Evolutionary conservation across 2,113 vertebrate species (phyloP).

Genomic region (rat (Rattus norvegicus)): DNA sequence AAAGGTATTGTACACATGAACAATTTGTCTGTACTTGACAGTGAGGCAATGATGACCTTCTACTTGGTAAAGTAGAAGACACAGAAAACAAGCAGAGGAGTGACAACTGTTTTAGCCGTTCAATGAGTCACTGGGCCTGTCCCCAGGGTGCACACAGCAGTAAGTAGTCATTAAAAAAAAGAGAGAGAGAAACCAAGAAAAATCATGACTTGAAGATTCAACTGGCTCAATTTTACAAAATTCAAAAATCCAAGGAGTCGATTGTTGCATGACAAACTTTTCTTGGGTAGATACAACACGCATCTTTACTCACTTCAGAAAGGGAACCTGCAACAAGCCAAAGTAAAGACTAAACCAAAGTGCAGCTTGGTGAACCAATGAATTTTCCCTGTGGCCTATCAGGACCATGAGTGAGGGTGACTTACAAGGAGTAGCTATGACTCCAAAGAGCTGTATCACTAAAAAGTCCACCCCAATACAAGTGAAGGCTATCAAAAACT

Average conservation of each 20-base stretch:
- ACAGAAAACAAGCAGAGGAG: neutral
- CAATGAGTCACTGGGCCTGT: neutral
- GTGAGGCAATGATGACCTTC: neutral
- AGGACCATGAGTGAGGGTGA: neutral
- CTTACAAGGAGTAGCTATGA: neutral
- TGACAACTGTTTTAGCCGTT: neutral
- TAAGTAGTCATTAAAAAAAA: neutral
- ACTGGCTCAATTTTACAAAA: conserved; percentile 3
- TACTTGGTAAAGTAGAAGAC: neutral
- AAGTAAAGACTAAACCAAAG: neutral
- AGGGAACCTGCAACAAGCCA: neutral
- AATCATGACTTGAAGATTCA: neutral
- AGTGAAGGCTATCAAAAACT: neutral
- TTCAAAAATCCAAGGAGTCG: neutral
- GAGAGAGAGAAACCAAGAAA: conserved; percentile 22
- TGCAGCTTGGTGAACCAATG: neutral
- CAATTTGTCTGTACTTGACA: neutral
- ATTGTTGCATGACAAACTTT: neutral
- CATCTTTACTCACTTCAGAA: neutral
- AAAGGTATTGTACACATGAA: neutral
- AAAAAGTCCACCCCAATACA: too few species aligned
- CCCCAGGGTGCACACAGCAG: neutral
- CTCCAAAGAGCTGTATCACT: neutral
- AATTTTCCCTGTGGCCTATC: neutral
- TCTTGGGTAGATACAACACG: neutral